Base-by-base conservation (phyloP, 1,140 invertebrate species). In the Zelostemma sp. region DNA sequence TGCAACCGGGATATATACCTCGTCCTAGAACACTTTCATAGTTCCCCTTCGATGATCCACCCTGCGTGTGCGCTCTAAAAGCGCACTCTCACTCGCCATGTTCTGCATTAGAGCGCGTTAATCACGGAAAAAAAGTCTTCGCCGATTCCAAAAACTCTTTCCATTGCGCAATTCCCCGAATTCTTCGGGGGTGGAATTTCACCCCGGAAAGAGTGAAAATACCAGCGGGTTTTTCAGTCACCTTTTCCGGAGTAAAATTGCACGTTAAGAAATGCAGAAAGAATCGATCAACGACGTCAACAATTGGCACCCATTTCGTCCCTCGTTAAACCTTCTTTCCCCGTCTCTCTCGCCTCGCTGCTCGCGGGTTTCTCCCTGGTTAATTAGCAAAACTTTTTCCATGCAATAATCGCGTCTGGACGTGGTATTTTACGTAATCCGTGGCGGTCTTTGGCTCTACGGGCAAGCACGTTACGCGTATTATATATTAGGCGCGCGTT, bases 331-430 rank as follows among this genome's bases (percentile, higher is more conserved):
- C 35, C 35, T 57, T 57, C 54, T 66, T 66, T 66, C 12, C 41
- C 14, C n/a, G 33, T 48, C 45, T 68, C 70, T 79, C 69, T 64
- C 76, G 80, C 78, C 74, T 80, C 68, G 80, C 74, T 84, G 82
- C 75, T 78, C 78, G 78, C 73, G 56, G 80, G 78, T 82, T 84
- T 84, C 81, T 84, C 82, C 59, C 80, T 75, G 56, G 68, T 74
- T 84, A 84, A 84, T 84, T 83, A 83, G 80, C 80, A 84, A 84
- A 82, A 84, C 80, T 82, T 82, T n/a, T 75, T 77, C 80, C 71
- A 78, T 81, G 81, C 79, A 82, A 84, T 80, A 81, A 81, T 81
- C 74, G 76, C 75, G 77, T 75, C 72, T 72, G 1, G 2, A 1
- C 9, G 3, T 38, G 69, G 59, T 45, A n/a, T n/a, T 80, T 80